Base-by-base conservation (phyloP, 2,888 invertebrate genomes). In the Lymantria dispar region DNA sequence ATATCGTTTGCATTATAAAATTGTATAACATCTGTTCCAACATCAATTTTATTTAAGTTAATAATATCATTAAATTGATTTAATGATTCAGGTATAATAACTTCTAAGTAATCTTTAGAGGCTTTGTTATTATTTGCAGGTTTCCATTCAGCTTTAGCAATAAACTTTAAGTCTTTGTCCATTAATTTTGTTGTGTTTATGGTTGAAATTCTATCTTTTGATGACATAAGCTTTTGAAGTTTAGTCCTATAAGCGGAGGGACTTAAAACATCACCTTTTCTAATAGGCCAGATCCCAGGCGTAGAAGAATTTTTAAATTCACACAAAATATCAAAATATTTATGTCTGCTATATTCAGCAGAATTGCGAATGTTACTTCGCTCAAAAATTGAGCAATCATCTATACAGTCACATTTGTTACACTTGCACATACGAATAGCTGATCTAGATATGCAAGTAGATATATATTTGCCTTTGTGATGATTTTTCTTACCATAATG, bases 201-300 rank as follows among this genome's bases (percentile, higher is more conserved):
- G 10, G 13, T 49, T 14, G 44, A n/a, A 8, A 11, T 1, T 13
- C 9, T 29, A 13, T 22, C 22, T 13, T 46, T 50, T 42, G 14
- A 14, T 3, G 43, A 30, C 11, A 44, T 48, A 37, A 15, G 14
- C 0, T 46, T 50, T 14, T 51, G 41, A 0, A 49, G 3, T 50
- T 58, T 50, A 12, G 15, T 31, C 38, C 22, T 40, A 50, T 56
- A 52, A 11, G 33, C 43, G 39, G 52, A 41, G n/a, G 50, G 43
- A 43, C 43, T 52, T 33, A 58, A 45, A 14, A 56, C 30, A 12
- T 63, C 48, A 30, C 52, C 50, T n/a, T 47, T 63, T 43, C 46
- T 54, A 12, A 46, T 13, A 39, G 43, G 11, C 8, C 12, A 12
- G 2, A 3, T 8, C 8, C 12, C 33, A 8, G 11, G 11, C 13